Evolutionary conservation across 1,140 invertebrate species (phyloP), one percentile per base, ranked within the genome.

Genomic region (Drosophila ogumai): DNA sequence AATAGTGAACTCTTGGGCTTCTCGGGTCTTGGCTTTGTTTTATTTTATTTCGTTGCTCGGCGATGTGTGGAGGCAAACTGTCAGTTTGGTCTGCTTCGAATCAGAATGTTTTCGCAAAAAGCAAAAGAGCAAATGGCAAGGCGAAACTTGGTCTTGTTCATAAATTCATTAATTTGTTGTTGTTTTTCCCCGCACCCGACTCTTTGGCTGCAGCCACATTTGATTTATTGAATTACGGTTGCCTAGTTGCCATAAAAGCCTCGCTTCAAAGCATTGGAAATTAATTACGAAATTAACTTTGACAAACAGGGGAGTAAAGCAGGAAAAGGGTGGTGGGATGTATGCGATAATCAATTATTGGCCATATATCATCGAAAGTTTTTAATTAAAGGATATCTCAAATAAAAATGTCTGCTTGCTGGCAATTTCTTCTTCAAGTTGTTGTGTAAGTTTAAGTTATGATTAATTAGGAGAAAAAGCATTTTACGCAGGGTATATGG

Each of bases 161-260:
- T 90, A 88, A 88, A 88, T 90, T 81, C 85, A 88, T 90, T 90
- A 88, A 84, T 90, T 87, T 87, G 84, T 74, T 80, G 84, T 79
- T 46, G 60, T 75, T 63, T 52, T 12, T 8, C 15, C 22, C 22
- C 64, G n/a, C 46, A 56, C 3, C 36, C 28, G 6, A 59, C 59
- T 36, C 28, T 67, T 49, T 71, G 52, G 80, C 41, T 65, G 79
- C 84, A 79, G 79, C 82, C 80, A 75, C 82, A 82, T 86, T 88
- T 86, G 82, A 86, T 86, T 87, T 87, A 87, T 87, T 84, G 85
- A 87, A 87, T 87, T 87, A 90, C 76, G 76, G 76, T 78, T 81
- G 66, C 72, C 76, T 64, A 46, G 80, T 87, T 64, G 73, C 80
- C 85, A 84, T 81, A 81, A 90, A 90, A 84, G 85, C 77, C 25